Percentiles rank a stretch among this genome's conserved stretches.
phyloP scores from a whole-genome alignment of 2,888 invertebrate genomes.

The Catocala nupta region DNA sequence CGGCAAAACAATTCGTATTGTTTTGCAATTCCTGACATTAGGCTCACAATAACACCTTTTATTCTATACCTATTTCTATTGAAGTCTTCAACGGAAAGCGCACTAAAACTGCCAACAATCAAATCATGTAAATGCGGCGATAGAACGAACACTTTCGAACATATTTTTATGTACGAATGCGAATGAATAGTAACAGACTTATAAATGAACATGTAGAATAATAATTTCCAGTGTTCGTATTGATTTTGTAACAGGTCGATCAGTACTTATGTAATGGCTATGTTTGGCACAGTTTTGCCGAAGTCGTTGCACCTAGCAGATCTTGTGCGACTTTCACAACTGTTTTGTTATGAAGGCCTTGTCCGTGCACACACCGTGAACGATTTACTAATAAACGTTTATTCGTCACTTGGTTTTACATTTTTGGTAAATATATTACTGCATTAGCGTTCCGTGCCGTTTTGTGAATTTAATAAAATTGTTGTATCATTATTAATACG shows the following conservation, averaged over 20 bases:
- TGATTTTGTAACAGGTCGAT: constrained; percentile 46
- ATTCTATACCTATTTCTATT: background rate
- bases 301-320: constrained; percentile 59
- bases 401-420: constrained; percentile 37
- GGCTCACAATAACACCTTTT: background rate
- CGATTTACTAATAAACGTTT: constrained; percentile 53
- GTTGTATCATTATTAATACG: constrained; percentile 61
- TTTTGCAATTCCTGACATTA: background rate
- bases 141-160: too few species aligned
- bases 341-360: constrained; percentile 63
- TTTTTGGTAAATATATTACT: constrained; percentile 20
- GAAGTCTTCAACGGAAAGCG: too few species aligned
- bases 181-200: constrained; percentile 1
- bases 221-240: constrained; percentile 20
- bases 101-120: too few species aligned
- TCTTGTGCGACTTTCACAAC: constrained; percentile 68
- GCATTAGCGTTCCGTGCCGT: background rate
- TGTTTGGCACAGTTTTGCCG: constrained; percentile 59
- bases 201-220: constrained; percentile 19
- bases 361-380: constrained; percentile 55
- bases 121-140: too few species aligned
- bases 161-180: background rate
- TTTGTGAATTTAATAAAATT: constrained; percentile 46
- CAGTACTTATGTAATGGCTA: constrained; percentile 59
- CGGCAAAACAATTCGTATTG: constrained; percentile 2